Conservation (phyloP, 2,113 vertebrate genomes). For the Pao palembangensis region DNA sequence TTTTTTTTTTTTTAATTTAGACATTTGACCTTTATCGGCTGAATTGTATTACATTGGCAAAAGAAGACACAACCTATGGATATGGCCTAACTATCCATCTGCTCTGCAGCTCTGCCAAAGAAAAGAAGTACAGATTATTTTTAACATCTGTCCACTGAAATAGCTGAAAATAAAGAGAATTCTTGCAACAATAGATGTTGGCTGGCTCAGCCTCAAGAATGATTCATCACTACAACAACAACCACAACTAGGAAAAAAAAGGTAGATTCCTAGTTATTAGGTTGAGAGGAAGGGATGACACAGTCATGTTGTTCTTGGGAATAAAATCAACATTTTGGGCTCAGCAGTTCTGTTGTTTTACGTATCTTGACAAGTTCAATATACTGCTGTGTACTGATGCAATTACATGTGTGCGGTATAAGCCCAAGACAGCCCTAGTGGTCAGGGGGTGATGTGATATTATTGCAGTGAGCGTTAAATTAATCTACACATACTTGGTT, state of each 20-base stretch:
- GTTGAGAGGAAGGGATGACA: not conserved
- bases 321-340: conserved; percentile 14
- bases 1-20: not conserved
- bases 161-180: conserved; percentile 34
- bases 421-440: conserved; percentile 42
- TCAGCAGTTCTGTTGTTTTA: conserved; percentile 32
- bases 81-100: not conserved
- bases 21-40: conserved; percentile 31
- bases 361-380: conserved; percentile 46
- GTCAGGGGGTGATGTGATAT: conserved; percentile 31
- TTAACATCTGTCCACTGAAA: conserved; percentile 35
- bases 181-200: conserved; percentile 35
- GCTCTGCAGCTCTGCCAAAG: conserved; percentile 6
- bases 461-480: not conserved
- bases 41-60: conserved; percentile 16
- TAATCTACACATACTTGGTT: conserved; percentile 2
- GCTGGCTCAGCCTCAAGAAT: conserved; percentile 29
- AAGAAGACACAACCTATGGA: not conserved
- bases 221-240: conserved; percentile 41
- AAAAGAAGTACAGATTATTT: conserved; percentile 30
- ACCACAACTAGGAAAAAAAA: not conserved
- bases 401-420: conserved; percentile 50
- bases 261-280: conserved; percentile 24
- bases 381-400: conserved; percentile 52
- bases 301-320: conserved; percentile 27